Conservation (phyloP, 1,140 invertebrate genomes). For the Luehdorfia chinensis region DNA sequence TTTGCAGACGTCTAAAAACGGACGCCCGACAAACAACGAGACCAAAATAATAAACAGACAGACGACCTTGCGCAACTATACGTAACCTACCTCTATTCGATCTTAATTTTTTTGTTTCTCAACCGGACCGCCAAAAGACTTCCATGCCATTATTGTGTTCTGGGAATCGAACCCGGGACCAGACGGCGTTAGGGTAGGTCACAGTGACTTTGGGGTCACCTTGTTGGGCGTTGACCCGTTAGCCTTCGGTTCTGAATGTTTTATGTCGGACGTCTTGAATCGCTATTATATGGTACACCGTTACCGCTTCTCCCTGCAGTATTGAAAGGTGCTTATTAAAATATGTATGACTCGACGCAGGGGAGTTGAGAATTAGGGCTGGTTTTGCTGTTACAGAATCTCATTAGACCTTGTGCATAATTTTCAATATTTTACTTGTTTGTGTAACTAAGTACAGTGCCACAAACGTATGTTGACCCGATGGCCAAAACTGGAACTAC, state of each 20-base stretch:
- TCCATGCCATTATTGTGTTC: slow-evolving; percentile 51
- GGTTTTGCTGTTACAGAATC: background rate
- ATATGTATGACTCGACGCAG: slow-evolving; percentile 3
- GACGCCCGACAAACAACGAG: slow-evolving; percentile 2
- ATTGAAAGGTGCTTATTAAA: slow-evolving; percentile 12
- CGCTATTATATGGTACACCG: slow-evolving; percentile 13
- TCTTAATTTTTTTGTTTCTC: slow-evolving; percentile 24
- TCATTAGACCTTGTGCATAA: no score
- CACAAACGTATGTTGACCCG: no score
- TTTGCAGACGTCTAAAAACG: slow-evolving; percentile 9
- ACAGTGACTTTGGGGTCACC: slow-evolving; percentile 54
- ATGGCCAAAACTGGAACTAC: no score
- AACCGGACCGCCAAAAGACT: slow-evolving; percentile 41
- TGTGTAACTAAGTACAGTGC: no score
- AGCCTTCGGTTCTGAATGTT: slow-evolving; percentile 25
- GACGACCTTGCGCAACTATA: slow-evolving; percentile 30
- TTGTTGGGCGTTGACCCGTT: slow-evolving; percentile 49
- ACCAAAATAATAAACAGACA: slow-evolving; percentile 18
- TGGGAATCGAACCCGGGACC: slow-evolving; percentile 44
- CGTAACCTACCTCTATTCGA: slow-evolving; percentile 30
- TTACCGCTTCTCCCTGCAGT: slow-evolving; percentile 3
- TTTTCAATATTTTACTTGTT: no score
- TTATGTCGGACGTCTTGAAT: background rate
- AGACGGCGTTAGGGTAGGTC: slow-evolving; percentile 55
- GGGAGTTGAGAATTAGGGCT: background rate